Evolutionary conservation across 2,797 vertebrate species (phyloP).

Genomic region (Ibycter americanus): DNA sequence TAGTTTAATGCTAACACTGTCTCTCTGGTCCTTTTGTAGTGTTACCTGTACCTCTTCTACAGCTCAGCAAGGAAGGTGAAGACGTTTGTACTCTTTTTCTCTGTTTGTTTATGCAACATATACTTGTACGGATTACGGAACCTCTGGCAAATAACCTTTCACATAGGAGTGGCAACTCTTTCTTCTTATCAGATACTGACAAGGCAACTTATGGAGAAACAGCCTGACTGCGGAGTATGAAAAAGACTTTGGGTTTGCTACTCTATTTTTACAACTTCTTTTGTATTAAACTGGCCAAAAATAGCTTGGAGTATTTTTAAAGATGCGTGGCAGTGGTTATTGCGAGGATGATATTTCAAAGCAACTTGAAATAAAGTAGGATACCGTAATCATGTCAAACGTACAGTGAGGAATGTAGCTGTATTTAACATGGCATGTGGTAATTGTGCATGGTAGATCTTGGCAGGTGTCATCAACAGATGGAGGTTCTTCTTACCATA

Average conservation of each 20-base stretch:
- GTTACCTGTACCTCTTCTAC: slow-evolving; percentile 93
- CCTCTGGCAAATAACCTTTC: slow-evolving; percentile 91
- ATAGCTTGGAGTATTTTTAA: neutral
- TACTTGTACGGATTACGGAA: slow-evolving; percentile 89
- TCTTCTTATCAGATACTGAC: slow-evolving; percentile 86
- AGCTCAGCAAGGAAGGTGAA: slow-evolving; percentile 85
- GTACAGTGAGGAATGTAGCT: neutral
- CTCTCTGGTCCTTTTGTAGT: slow-evolving; percentile 76
- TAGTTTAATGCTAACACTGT: neutral
- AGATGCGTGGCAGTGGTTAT: neutral
- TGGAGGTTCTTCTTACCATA: neutral
- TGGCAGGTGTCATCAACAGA: neutral
- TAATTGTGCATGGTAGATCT: neutral
- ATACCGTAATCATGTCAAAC: neutral
- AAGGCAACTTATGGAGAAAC: slow-evolving; percentile 85
- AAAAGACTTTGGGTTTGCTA: neutral
- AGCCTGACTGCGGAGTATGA: slow-evolving; percentile 87
- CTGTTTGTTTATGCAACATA: slow-evolving; percentile 85
- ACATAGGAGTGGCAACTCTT: slow-evolving; percentile 85
- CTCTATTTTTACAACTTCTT: neutral
- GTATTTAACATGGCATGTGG: neutral
- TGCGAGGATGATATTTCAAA: neutral
- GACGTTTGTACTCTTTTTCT: slow-evolving; percentile 78
- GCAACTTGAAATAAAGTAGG: neutral
- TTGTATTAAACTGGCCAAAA: neutral